Percentiles rank a stretch among this genome's conserved stretches.
Evolutionary conservation across 2,888 invertebrate genomes (phyloP).

Genomic region (Chalcosyrphus nemorum): DNA sequence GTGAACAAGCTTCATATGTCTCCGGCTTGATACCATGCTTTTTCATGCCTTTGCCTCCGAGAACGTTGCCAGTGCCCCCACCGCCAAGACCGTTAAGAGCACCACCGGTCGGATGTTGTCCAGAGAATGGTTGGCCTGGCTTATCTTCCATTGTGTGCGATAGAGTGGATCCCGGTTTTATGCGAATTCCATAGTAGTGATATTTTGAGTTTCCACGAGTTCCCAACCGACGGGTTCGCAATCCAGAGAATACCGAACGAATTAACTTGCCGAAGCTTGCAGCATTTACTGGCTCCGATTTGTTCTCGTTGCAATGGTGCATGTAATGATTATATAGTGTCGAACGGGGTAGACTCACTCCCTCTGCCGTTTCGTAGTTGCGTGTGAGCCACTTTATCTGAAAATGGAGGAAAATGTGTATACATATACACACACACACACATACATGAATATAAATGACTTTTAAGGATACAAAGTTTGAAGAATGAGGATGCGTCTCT

Average conservation of each 20-base stretch:
- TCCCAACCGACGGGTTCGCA: constrained; percentile 96
- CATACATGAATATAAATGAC: not conserved
- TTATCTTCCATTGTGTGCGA: constrained; percentile 84
- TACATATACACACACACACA: constrained; percentile 35
- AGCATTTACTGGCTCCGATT: constrained; percentile 99
- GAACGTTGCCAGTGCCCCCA: constrained; percentile 37
- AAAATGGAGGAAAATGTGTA: constrained; percentile 42
- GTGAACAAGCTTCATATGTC: constrained; percentile 81
- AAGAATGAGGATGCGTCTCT: not conserved
- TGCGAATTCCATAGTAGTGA: constrained; percentile 99
- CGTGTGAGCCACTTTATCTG: constrained; percentile 97
- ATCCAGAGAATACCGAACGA: constrained; percentile 97
- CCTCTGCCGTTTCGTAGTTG: constrained; percentile 99
- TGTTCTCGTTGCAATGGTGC: constrained; percentile 95
- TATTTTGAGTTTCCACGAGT: constrained; percentile 99
- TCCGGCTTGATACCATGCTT: constrained; percentile 80
- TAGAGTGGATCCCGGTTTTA: constrained; percentile 92
- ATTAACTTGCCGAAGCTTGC: constrained; percentile 99
- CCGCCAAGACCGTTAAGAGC: constrained; percentile 51
- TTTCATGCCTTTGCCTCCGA: constrained; percentile 75
- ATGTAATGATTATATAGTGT: constrained; percentile 98
- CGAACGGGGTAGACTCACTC: constrained; percentile 94
- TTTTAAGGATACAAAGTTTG: constrained; percentile 10
- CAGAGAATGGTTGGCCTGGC: constrained; percentile 74
- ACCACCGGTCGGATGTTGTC: constrained; percentile 61